Conservation (phyloP, 1,140 invertebrate genomes). For the Teleopsis dalmanni region DNA sequence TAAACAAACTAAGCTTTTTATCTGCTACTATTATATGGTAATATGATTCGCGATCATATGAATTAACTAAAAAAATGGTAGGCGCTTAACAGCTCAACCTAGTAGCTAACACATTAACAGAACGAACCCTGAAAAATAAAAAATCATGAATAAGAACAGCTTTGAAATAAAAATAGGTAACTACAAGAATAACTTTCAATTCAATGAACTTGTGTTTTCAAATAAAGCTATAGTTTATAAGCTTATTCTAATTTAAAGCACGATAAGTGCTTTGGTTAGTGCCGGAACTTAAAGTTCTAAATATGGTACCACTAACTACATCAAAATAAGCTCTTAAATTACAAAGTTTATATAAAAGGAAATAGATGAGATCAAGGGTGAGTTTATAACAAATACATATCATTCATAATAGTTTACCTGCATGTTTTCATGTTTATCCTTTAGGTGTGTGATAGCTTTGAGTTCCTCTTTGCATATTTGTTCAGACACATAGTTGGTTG, state of each 20-base stretch:
- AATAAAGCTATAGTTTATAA: neutral
- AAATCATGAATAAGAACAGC: too few relatives aligned
- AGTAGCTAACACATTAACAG: too few relatives aligned
- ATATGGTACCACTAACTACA: neutral
- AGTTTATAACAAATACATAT: neutral
- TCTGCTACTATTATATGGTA: too few relatives aligned
- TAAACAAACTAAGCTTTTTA: too few relatives aligned
- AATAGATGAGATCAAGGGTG: neutral
- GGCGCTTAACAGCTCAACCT: too few relatives aligned
- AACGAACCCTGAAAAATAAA: too few relatives aligned
- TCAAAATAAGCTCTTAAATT: neutral
- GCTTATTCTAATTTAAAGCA: neutral
- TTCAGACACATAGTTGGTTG: slow-evolving; percentile 64
- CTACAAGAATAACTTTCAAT: too few relatives aligned
- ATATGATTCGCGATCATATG: too few relatives aligned
- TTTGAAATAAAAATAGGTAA: too few relatives aligned
- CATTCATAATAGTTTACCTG: slow-evolving; percentile 47
- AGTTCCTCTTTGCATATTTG: slow-evolving; percentile 65
- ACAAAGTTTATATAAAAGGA: too few relatives aligned
- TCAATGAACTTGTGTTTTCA: too few relatives aligned
- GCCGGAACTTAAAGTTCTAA: neutral
- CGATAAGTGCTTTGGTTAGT: neutral
- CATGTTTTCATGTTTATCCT: slow-evolving; percentile 59
- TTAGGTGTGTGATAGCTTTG: slow-evolving; percentile 48
- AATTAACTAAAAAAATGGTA: too few relatives aligned